phyloP scores from a whole-genome alignment of 2,113 vertebrate genomes.

The Ramphastos sulfuratus region DNA sequence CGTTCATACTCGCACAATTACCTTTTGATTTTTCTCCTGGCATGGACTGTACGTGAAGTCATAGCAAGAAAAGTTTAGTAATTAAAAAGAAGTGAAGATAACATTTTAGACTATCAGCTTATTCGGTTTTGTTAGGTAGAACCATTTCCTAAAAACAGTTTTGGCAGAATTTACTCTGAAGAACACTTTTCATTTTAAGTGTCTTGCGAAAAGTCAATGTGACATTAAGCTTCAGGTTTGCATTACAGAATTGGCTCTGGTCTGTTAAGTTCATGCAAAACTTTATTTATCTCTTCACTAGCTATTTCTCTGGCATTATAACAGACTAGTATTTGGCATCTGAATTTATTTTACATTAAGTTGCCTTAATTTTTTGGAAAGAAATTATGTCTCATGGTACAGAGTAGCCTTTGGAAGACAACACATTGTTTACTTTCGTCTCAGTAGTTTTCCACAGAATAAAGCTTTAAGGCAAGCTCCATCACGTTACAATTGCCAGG shows the following conservation, averaged over 20 bases:
- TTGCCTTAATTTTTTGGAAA: background rate
- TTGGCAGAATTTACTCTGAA: background rate
- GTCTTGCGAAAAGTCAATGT: background rate
- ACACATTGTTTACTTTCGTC: background rate
- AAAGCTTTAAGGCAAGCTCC: background rate
- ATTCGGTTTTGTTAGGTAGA: background rate
- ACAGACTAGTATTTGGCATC: background rate
- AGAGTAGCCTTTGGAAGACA: background rate
- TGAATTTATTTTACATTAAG: background rate
- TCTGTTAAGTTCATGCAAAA: background rate
- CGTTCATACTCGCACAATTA: background rate
- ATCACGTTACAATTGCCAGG: conserved; percentile 8
- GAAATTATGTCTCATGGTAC: background rate
- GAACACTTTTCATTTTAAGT: background rate
- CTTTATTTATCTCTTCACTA: background rate
- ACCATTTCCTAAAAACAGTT: background rate
- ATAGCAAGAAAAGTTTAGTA: background rate
- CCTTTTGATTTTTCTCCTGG: background rate
- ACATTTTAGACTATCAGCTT: background rate
- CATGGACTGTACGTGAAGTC: background rate
- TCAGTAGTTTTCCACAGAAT: conserved; percentile 29
- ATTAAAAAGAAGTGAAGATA: background rate
- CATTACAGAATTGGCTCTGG: background rate
- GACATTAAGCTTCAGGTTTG: background rate
- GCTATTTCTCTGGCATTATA: background rate